A percentile compares a stretch with the other conserved stretches of the same genome.
Evolutionary conservation across 2,888 invertebrate genomes (phyloP).

Genomic region (Acrocera orbiculus): DNA sequence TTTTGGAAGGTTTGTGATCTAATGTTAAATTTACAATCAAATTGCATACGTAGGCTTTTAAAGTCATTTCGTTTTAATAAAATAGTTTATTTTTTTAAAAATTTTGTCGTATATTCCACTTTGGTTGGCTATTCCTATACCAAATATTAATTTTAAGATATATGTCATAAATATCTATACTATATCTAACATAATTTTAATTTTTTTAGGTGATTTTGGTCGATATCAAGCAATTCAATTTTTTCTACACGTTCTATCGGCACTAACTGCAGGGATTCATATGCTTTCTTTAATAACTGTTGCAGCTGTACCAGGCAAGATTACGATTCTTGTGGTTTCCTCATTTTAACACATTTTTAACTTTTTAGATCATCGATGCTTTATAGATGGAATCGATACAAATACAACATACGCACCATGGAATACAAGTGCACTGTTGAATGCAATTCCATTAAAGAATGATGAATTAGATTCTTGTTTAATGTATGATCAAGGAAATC

Average conservation of each 20-base stretch:
- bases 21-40: too few relatives aligned
- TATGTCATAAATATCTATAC: too few relatives aligned
- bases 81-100: too few relatives aligned
- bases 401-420: slow-evolving; percentile 34
- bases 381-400: slow-evolving; percentile 35
- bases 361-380: slow-evolving; percentile 47
- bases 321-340: too few relatives aligned
- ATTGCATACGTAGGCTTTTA: too few relatives aligned
- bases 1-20: too few relatives aligned
- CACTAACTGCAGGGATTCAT: slow-evolving; percentile 62
- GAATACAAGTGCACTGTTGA: slow-evolving; percentile 36
- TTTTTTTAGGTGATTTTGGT: slow-evolving; percentile 57
- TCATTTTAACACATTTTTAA: too few relatives aligned
- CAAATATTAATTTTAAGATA: too few relatives aligned
- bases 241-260: slow-evolving; percentile 55
- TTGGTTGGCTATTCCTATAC: too few relatives aligned
- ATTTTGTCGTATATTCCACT: too few relatives aligned
- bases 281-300: slow-evolving; percentile 68
- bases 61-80: too few relatives aligned
- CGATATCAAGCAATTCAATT: slow-evolving; percentile 66
- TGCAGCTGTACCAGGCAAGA: slow-evolving; percentile 48
- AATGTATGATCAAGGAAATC: slow-evolving; percentile 33
- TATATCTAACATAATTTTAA: background rate
- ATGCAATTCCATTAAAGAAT: slow-evolving; percentile 40
- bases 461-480: slow-evolving; percentile 47